Base-by-base conservation (phyloP, 2,797 vertebrate species). In the Thaleichthys pacificus region DNA sequence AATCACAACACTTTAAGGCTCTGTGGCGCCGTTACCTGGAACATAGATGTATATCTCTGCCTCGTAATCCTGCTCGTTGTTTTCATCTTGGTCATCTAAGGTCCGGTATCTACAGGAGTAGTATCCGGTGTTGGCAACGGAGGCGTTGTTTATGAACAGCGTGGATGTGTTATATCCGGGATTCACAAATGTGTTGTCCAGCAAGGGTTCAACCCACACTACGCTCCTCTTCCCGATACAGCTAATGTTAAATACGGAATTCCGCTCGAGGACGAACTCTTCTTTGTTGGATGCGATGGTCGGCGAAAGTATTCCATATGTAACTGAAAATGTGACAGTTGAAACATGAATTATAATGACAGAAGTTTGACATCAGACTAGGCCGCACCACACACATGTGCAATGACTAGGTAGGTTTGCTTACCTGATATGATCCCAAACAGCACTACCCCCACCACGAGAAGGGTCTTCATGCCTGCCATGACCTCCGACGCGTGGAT, bases 11-110 rank as follows among this genome's bases (percentile, higher is more conserved):
- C 21, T 15, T 14, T 4, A 1, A 5, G 19, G 38, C 8, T 42
- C 5, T 12, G 5, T 30, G 35, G 30, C 21, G 17, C 12, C 74
- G 86, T 91, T 81, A 97, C 97, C 97, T 91, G 95, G 92, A 61
- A 99, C 96, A 2, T 93, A 97, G 71, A 99, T 83, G 74, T 97
- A 98, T 57, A 97, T 93, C 1, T 87, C 91, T 0, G 90, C 86
- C 38, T 93, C 92, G 15, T 88, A 85, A 0, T 93, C 80, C 1
- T 93, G 89, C 0, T 75, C 82, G 0, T 93, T 79, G 0, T 7
- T 90, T 0, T 57, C 63, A 14, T 38, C 47, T n/a, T 47, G 2
- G 76, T 91, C 62, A 11, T 62, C 57, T 38, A 5, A 69, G 21
- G 17, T 57, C 51, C 81, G 73, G 35, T 97, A 95, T 14, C 86